phyloP scores from a whole-genome alignment of 2,888 invertebrate genomes.

The Autographa gamma region DNA sequence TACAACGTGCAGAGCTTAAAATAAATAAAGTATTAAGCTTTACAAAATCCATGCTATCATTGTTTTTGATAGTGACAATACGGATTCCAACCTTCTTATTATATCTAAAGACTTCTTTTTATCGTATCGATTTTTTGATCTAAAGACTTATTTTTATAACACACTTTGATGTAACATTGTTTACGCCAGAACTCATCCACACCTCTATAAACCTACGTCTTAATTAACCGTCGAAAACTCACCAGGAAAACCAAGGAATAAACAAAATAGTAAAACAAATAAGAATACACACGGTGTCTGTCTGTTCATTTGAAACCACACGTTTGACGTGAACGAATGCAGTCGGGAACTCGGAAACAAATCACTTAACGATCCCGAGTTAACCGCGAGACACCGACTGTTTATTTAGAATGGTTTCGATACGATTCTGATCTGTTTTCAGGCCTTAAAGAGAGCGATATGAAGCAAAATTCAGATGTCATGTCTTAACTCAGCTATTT shows the following conservation, averaged over 20 bases:
- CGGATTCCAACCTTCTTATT: too few species aligned
- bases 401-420: slow-evolving; percentile 67
- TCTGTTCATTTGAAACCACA: slow-evolving; percentile 58
- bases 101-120: too few species aligned
- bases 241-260: slow-evolving; percentile 36
- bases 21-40: too few species aligned
- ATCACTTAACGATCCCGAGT: slow-evolving; percentile 74
- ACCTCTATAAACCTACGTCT: background rate
- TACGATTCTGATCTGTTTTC: slow-evolving; percentile 38
- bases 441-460: slow-evolving; percentile 52
- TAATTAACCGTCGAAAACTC: slow-evolving; percentile 37
- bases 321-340: slow-evolving; percentile 67
- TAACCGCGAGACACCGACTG: slow-evolving; percentile 71
- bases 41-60: too few species aligned
- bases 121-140: too few species aligned
- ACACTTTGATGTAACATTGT: background rate
- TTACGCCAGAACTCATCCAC: background rate
- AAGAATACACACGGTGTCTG: slow-evolving; percentile 40
- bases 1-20: too few species aligned
- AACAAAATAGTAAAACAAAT: slow-evolving; percentile 52
- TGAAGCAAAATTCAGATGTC: background rate
- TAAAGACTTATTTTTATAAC: too few species aligned
- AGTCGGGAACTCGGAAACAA: slow-evolving; percentile 66
- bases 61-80: too few species aligned
- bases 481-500: too few species aligned